Evolutionary conservation across 2,888 invertebrate species (phyloP).

Genomic region (Psococerastis gibbosa): DNA sequence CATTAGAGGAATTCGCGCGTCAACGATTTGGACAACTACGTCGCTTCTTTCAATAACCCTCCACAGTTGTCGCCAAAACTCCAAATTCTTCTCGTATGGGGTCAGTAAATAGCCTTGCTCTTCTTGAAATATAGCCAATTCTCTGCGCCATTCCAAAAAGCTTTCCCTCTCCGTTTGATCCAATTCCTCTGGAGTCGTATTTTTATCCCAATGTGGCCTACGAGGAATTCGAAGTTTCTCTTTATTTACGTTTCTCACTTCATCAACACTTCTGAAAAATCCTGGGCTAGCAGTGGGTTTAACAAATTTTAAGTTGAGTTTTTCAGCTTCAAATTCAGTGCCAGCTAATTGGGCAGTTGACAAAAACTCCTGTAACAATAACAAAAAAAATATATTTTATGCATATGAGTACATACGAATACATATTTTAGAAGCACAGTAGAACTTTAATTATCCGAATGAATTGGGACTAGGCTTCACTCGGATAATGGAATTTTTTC

Average conservation of each 20-base stretch:
- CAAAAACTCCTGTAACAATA: constrained; percentile 49
- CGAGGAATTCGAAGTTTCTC: constrained; percentile 62
- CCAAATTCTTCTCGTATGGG: constrained; percentile 93
- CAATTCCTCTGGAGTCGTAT: constrained; percentile 62
- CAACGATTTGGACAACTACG: constrained; percentile 83
- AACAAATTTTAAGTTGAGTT: constrained; percentile 62
- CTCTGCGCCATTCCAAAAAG: constrained; percentile 81
- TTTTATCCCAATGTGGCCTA: constrained; percentile 61
- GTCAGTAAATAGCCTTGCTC: constrained; percentile 68
- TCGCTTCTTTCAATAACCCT: constrained; percentile 92
- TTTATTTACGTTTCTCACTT: constrained; percentile 37
- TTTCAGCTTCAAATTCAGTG: constrained; percentile 79
- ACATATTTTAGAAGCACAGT: no score
- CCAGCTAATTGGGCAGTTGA: constrained; percentile 88
- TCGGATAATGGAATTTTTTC: no score
- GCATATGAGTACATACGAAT: no score
- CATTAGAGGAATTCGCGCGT: constrained; percentile 87
- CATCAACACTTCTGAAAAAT: constrained; percentile 31
- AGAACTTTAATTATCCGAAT: no score
- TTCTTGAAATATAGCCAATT: constrained; percentile 59
- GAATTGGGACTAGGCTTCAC: no score
- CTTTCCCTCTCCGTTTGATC: constrained; percentile 56
- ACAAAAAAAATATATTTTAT: not conserved
- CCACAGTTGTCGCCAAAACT: constrained; percentile 98
- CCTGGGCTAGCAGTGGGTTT: constrained; percentile 39